phyloP scores from a whole-genome alignment of 2,797 vertebrate species.

The Sarcophilus harrisii region DNA sequence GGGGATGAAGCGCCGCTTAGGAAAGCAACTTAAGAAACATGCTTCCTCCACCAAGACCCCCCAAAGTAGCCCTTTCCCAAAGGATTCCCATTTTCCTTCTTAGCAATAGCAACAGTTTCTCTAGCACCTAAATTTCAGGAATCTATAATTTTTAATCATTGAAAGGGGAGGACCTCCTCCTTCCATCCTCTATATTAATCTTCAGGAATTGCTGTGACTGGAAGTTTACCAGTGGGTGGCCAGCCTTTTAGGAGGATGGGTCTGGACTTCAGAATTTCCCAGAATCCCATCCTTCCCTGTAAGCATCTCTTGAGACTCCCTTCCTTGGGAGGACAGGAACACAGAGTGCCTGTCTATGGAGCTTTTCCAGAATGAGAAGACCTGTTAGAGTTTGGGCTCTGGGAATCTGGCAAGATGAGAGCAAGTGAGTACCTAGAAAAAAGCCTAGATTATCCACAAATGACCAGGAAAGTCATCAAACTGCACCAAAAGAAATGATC shows the following conservation, averaged over 20 bases:
- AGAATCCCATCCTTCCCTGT: too few species aligned
- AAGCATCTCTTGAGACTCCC: not conserved
- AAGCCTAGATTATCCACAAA: not conserved
- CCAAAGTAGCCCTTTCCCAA: not conserved
- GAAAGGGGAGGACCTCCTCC: not conserved
- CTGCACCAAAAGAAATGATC: not conserved
- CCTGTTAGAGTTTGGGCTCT: not conserved
- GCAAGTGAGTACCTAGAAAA: not conserved
- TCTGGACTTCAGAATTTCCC: too few species aligned
- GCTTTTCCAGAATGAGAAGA: not conserved
- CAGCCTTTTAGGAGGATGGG: not conserved
- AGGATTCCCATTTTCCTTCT: not conserved
- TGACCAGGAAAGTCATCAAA: not conserved
- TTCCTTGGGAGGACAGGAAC: not conserved
- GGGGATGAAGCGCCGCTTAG: not conserved
- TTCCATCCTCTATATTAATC: not conserved
- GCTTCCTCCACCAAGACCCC: not conserved
- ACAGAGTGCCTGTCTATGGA: not conserved
- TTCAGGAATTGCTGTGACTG: not conserved
- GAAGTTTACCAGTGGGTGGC: not conserved
- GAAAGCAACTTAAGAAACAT: not conserved
- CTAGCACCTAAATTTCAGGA: not conserved
- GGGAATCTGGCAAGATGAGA: not conserved
- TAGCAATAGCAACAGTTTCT: not conserved
- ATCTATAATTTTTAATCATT: not conserved